Evolutionary conservation across 2,113 vertebrate species (phyloP), one percentile per base, ranked within the genome.

Genomic region (Thalassarche chlororhynchos): DNA sequence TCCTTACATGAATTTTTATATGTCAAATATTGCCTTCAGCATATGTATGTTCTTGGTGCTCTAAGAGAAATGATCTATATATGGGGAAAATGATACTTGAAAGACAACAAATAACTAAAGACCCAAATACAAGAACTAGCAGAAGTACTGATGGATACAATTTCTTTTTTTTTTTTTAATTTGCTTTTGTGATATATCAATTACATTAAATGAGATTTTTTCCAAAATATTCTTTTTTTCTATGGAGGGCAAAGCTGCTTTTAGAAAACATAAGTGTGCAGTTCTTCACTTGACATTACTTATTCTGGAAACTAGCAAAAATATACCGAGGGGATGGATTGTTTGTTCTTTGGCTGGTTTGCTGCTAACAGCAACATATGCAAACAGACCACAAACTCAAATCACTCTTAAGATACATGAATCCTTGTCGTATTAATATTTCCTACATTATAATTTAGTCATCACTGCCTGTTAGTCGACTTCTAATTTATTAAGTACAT

Each of bases 391-490:
- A 79, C 36, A 92, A 84, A 84, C 28, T 46, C 44, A 61, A 82
- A 82, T 62, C 25, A 66, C 17, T 89, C 36, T 91, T 86, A 90
- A 82, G 49, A 89, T 25, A 74, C 14, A 20, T 32, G 60, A 92
- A 80, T 77, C 87, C 66, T 77, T 87, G 74, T 64, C 60, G 64
- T 76, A 95, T 81, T 87, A 95, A 21, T 81, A 90, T 89, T 87
- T 87, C 26, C 61, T 68, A 85, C 65, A 80, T 87, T 89, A 78
- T 80, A 96, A 93, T 96, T 97, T 92, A 96, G 42, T 90, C 78
- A 96, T 93, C 88, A 71, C 23, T 68, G 88, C 47, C 61, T 95
- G 84, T 76, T 83, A 94, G 82, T 69, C 82, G 91, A 89, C 74
- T 87, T 69, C 61, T 61, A 55, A 83, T 75, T 90, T 92, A 93